Evolutionary conservation across 1,140 invertebrate genomes (phyloP), one percentile per base, ranked within the genome.

Genomic region (Mycetomoellerius zeteki): DNA sequence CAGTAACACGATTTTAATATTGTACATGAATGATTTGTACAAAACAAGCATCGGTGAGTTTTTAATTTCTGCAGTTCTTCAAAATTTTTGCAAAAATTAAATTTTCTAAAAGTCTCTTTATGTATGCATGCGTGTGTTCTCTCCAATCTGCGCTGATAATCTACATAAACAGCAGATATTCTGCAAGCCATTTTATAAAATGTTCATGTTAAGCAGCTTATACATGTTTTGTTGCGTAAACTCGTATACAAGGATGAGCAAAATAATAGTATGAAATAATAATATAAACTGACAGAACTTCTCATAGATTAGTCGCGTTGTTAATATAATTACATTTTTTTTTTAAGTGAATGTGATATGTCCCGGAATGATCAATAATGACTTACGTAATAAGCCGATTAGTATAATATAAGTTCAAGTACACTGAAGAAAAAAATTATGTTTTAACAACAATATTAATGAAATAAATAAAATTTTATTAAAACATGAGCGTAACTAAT

Each of bases 241-340:
- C n/a, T 16, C 7, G 30, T 58, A 24, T 12, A 76, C 3, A 19
- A 12, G 12, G 12, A 24, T 10, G n/a, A 33, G 14, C n/a, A 8
- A 76, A 76, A 56, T 75, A 75, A 76, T 58, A 72, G 24, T 27
- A 37, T 58, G 19, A 75, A 75, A 37, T 24, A 75, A 76, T 58
- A 72, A 16, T 27, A 37, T 58, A 24, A 75, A 75, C 24, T 24
- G n/a, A 60, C 14, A 27, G 7, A 76, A 19, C 1, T 5, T 76
- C 14, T 76, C 5, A 58, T 58, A 24, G 8, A 76, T 27, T 43
- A 47, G 0, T 50, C 67, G 43, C 16, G 24, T 71, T 58, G 14
- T 75, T 58, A 58, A 58, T 76, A 76, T 58, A 76, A 58, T 76
- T 76, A 76, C 30, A 56, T 16, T 24, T 16, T 16, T 24, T 16